These are phyloP conservation scores for Isotomurus palustris DNA, from an alignment of 2,888 invertebrate genomes.

Conservation along the genomic window DNA sequence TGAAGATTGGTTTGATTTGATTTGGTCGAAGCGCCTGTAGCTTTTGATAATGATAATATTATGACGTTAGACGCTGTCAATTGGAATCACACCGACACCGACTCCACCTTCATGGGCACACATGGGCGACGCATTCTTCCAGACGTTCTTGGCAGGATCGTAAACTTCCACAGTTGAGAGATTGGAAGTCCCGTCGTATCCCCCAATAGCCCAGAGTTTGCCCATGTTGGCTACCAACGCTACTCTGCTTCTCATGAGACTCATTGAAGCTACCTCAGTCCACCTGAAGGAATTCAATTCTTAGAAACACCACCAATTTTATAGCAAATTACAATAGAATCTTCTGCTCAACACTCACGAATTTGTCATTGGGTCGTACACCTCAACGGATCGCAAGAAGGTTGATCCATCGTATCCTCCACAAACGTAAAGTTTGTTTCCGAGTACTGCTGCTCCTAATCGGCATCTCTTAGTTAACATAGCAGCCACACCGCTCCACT, in stretches of 20 bases:
- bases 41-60: no score
- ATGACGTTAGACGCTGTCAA: constrained; percentile 41
- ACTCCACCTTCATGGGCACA: constrained; percentile 80
- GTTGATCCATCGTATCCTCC: constrained; percentile 81
- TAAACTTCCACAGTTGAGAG: constrained; percentile 79
- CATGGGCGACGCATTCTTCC: constrained; percentile 73
- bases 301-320: background rate
- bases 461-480: constrained; percentile 75
- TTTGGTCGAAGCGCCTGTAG: no score
- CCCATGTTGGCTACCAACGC: constrained; percentile 79
- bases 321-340: constrained; percentile 4
- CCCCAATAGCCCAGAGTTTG: constrained; percentile 75
- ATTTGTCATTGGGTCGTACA: constrained; percentile 68
- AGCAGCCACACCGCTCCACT: constrained; percentile 68
- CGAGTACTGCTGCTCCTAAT: constrained; percentile 73
- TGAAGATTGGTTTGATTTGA: no score
- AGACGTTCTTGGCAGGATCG: constrained; percentile 65
- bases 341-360: constrained; percentile 54
- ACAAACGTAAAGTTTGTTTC: constrained; percentile 70
- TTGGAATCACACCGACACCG: constrained; percentile 76
- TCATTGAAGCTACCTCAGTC: constrained; percentile 73
- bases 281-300: constrained; percentile 55
- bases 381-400: constrained; percentile 76
- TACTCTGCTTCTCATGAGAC: constrained; percentile 73
- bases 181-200: constrained; percentile 74